phyloP scores from a whole-genome alignment of 2,113 vertebrate species.

The Nicator chloris region DNA sequence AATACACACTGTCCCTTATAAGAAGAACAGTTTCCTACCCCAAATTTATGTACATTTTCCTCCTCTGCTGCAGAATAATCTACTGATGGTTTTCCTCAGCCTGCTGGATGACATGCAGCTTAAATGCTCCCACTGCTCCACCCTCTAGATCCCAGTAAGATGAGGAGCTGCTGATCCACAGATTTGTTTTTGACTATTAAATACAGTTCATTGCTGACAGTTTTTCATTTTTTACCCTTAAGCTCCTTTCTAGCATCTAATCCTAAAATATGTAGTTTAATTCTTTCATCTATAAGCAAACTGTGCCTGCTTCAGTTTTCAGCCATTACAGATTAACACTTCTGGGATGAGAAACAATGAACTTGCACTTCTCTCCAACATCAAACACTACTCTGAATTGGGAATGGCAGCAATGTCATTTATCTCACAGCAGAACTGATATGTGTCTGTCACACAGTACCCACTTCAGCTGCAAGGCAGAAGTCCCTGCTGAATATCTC shows the following conservation, averaged over 20 bases:
- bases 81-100: background rate
- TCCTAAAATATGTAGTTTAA: constrained; percentile 56
- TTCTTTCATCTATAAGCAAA: constrained; percentile 49
- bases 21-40: background rate
- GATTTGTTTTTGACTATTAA: background rate
- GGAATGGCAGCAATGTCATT: background rate
- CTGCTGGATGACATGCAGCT: background rate
- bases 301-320: background rate
- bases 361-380: background rate
- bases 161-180: background rate
- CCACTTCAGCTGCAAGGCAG: background rate
- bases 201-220: background rate
- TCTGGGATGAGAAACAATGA: background rate
- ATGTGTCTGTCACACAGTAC: background rate
- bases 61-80: background rate
- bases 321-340: constrained; percentile 1
- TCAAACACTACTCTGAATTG: background rate
- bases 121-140: background rate
- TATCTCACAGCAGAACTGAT: background rate
- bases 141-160: background rate
- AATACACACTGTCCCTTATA: background rate
- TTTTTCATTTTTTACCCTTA: constrained; percentile 38
- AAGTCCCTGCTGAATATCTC: background rate
- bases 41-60: background rate
- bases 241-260: constrained; percentile 53